Base-by-base conservation (phyloP, 92 coral and sea anemone species). In the Bergia sp. region DNA sequence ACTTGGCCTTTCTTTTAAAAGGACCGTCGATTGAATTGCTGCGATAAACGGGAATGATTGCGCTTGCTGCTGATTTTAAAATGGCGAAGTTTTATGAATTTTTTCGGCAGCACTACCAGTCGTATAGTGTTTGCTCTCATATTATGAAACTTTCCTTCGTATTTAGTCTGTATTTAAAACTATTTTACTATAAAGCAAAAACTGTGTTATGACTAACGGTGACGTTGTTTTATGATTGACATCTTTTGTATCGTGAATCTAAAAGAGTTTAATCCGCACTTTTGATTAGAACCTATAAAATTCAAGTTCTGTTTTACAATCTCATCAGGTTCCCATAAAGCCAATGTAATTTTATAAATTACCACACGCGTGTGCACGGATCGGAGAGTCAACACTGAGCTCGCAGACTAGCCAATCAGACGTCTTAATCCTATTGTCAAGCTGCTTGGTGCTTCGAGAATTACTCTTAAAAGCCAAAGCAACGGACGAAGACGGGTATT, bases 351-450 rank as follows among this genome's bases (percentile, higher is more conserved):
- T 38, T 75, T 76, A 23, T 16, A 76, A 76, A 4, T 40, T 21
- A 20, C 80, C 80, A 76, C 80, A 40, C 2, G 80, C 80, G 50
- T 76, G 53, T 4, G 45, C 80, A 36, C 21, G 42, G 16, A 18
- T 42, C 0, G 36, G 18, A 5, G 10, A 53, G 16, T 53, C 58
- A 53, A 53, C 29, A 29, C 29, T 29, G 18, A 11, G 58, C 15
- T 12, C 45, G 10, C 29, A 18, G 53, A 76, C 13, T 76, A 76
- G 23, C 80, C 80, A 76, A 76, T 76, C 80, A 76, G 80, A 76
- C 18, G 80, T 50, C 80, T 50, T 12, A 37, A 12, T 40, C 40
- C 47, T 5, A 7, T 74, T 39, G 43, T 39, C 43, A 74, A 21
- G 21, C 80, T 39, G 53, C 80, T 44, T 76, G 29, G 29, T 41